These are phyloP conservation scores for Caranx melampygus DNA, from an alignment of 2,113 vertebrate species.

Conservation along the genomic window DNA sequence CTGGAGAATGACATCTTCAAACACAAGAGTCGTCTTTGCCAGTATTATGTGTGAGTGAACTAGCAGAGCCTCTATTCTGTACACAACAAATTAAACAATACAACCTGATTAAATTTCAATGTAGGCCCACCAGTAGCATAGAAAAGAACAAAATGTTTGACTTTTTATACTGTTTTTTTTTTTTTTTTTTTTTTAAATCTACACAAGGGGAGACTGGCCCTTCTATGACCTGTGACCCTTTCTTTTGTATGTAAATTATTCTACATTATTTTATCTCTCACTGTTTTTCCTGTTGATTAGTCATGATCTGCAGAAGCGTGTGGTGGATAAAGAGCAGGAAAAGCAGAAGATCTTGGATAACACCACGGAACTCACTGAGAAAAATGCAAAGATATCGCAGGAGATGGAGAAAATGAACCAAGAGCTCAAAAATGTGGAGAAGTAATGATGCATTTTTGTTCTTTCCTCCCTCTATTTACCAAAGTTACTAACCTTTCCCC, in stretches of 20 bases:
- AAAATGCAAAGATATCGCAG: conserved; percentile 86
- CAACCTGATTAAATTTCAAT: background rate
- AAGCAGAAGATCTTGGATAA: conserved; percentile 91
- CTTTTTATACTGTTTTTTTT: background rate
- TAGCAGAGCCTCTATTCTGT: background rate
- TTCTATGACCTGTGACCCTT: background rate
- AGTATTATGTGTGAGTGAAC: conserved; percentile 93
- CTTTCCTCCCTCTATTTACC: background rate
- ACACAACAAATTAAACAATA: conserved; percentile 1
- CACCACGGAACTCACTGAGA: conserved; percentile 89
- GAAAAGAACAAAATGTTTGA: background rate
- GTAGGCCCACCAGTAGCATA: background rate
- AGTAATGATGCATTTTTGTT: conserved; percentile 83
- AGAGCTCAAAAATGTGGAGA: conserved; percentile 91
- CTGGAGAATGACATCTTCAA: conserved; percentile 94
- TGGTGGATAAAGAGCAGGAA: conserved; percentile 86
- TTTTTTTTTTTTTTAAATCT: background rate
- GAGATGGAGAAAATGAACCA: conserved; percentile 90
- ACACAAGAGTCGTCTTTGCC: conserved; percentile 91
- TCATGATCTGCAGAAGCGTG: conserved; percentile 89
- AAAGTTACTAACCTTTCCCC: background rate
- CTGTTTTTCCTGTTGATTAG: conserved; percentile 72
- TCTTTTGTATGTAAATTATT: background rate
- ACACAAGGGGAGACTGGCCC: background rate
- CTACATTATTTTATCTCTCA: background rate